A percentile compares a stretch with the other conserved stretches of the same genome.
Conservation (phyloP, 1,140 invertebrate genomes). For the Dendroctonus ponderosae region DNA sequence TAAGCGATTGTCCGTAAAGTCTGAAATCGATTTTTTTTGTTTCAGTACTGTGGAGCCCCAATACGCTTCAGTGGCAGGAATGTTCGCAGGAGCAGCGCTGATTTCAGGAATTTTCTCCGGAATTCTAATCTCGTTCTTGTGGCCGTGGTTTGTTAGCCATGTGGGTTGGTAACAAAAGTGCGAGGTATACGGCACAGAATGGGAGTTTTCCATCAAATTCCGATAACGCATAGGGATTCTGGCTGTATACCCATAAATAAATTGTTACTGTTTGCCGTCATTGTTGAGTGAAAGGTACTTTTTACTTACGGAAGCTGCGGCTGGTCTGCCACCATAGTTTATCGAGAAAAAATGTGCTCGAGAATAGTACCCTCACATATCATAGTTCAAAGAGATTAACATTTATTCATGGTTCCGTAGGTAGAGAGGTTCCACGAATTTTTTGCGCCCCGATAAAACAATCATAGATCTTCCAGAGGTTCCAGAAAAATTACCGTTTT, state of each 20-base stretch:
- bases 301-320: slow-evolving; percentile 3
- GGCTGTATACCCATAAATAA: slow-evolving; percentile 38
- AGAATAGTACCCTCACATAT: neutral
- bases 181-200: slow-evolving; percentile 49
- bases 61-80: slow-evolving; percentile 84
- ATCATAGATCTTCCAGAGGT: slow-evolving; percentile 35
- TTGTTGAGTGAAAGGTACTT: neutral
- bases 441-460: slow-evolving; percentile 12
- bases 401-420: too few species aligned
- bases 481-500: too few species aligned
- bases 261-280: slow-evolving; percentile 10
- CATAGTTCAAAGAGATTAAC: too few species aligned
- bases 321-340: neutral
- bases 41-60: slow-evolving; percentile 79
- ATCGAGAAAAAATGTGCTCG: slow-evolving; percentile 2
- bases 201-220: slow-evolving; percentile 43
- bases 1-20: too few species aligned
- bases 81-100: slow-evolving; percentile 90
- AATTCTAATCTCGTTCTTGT: slow-evolving; percentile 71
- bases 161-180: slow-evolving; percentile 52
- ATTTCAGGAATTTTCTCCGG: slow-evolving; percentile 87
- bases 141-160: slow-evolving; percentile 61
- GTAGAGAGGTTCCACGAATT: too few species aligned
- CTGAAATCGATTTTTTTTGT: too few species aligned
- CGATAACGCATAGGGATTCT: slow-evolving; percentile 34